Evolutionary conservation across 2,888 invertebrate genomes (phyloP), one percentile per base, ranked within the genome.

Genomic region (Caenorhabditis panamensis): DNA sequence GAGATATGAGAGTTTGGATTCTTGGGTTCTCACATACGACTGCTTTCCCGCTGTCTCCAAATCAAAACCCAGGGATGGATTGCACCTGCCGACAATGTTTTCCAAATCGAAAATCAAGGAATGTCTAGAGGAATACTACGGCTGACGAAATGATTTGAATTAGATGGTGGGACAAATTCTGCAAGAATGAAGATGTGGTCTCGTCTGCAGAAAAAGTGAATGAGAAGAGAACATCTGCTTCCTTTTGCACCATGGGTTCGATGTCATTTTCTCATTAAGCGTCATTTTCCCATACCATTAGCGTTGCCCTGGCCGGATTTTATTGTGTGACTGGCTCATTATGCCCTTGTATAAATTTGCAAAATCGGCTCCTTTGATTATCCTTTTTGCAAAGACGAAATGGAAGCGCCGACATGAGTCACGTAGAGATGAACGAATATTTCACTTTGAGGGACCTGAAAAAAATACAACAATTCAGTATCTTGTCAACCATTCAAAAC

Each of bases 1-100:
- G 51, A 64, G 59, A 51, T 73, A 73, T 73, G 51, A 41, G 51
- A 66, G 47, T 59, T 59, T 24, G 37, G 66, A 75, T 66, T 75
- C 66, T 66, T 66, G 37, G 53, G 64, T 66, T 75, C 66, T 61
- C 75, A 53, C 66, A 66, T 24, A 56, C 22, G 51, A 18, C 41
- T 13, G 28, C 20, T 18, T 28, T 18, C 26, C 16, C 13, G 31
- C 20, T 51, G 51, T 58, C 31, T 26, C 37, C n/a, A 63, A 64
- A 49, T 63, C 72, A 58, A 61, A 59, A 54, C 26, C 28, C 37
- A 49, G 73, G 66, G 64, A 61, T 61, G 73, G 64, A 67, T 61
- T 75, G 28, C 66, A 67, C 75, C 66, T 75, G 75, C 18, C 56
- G 24, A 22, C n/a, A 5, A 61, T 22, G 36, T 56, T 56, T 20